Evolutionary conservation across 2,797 vertebrate species (phyloP).

Genomic region (Acomys russatus): DNA sequence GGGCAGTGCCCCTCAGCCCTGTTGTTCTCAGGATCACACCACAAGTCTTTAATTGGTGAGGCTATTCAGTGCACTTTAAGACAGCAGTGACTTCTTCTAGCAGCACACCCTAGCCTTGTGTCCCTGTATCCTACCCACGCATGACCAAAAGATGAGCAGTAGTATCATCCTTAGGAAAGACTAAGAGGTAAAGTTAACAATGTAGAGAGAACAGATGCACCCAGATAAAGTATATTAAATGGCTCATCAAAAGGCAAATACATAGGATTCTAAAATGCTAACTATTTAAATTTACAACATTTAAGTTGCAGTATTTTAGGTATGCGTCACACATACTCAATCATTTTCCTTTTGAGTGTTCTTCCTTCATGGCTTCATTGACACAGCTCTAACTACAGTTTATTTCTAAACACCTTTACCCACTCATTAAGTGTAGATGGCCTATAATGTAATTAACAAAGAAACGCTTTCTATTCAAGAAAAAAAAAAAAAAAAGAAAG

Average conservation of each 20-base stretch:
- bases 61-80: not conserved
- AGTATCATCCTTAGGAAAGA: not conserved
- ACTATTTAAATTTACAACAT: not conserved
- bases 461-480: not conserved
- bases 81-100: not conserved
- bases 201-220: conserved; percentile 15
- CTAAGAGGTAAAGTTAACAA: not conserved
- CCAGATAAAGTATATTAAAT: conserved; percentile 54
- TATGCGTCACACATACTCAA: conserved; percentile 1
- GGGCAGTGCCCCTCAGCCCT: not conserved
- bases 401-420: conserved; percentile 21
- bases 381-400: not conserved
- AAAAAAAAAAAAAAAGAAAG: not conserved
- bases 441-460: conserved; percentile 18
- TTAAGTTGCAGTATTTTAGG: not conserved
- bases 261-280: conserved; percentile 27
- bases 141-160: not conserved
- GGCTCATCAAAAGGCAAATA: conserved; percentile 13
- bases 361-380: not conserved
- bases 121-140: not conserved
- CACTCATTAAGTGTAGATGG: conserved; percentile 11
- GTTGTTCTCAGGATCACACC: not conserved
- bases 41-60: not conserved
- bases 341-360: conserved; percentile 33
- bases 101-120: not conserved